These are phyloP conservation scores for Gastracanthus pulcherrimus DNA, from an alignment of 2,888 invertebrate genomes.

Conservation along the genomic window DNA sequence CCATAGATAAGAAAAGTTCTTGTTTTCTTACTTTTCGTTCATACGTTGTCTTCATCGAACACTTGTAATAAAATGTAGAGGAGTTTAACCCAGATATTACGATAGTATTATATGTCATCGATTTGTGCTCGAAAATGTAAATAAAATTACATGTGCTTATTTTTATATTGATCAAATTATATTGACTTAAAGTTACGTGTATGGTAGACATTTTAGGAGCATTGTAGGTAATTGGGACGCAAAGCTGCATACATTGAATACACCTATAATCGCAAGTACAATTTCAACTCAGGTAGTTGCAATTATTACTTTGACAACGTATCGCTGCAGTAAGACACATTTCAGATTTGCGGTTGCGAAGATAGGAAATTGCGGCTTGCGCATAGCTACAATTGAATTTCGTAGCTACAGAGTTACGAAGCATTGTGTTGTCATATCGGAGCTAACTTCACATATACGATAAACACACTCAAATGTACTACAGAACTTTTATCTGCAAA, in stretches of 20 bases:
- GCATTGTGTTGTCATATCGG: neutral
- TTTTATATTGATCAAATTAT: no score
- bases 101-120: no score
- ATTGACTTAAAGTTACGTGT: no score
- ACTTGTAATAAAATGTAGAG: no score
- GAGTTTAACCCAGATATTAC: no score
- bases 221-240: no score
- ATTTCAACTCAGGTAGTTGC: no score
- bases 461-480: neutral
- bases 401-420: neutral
- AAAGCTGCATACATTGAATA: neutral
- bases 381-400: neutral
- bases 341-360: neutral
- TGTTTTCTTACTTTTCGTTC: neutral
- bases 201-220: no score
- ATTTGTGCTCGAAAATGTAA: no score
- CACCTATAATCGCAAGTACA: neutral
- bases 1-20: slow-evolving; percentile 1
- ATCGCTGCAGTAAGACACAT: neutral
- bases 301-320: neutral
- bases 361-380: neutral
- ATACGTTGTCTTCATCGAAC: no score
- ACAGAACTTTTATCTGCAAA: neutral
- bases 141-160: no score
- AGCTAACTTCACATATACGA: neutral